Evolutionary conservation across 2,888 invertebrate genomes (phyloP).

Genomic region (Aleiodes alternator): DNA sequence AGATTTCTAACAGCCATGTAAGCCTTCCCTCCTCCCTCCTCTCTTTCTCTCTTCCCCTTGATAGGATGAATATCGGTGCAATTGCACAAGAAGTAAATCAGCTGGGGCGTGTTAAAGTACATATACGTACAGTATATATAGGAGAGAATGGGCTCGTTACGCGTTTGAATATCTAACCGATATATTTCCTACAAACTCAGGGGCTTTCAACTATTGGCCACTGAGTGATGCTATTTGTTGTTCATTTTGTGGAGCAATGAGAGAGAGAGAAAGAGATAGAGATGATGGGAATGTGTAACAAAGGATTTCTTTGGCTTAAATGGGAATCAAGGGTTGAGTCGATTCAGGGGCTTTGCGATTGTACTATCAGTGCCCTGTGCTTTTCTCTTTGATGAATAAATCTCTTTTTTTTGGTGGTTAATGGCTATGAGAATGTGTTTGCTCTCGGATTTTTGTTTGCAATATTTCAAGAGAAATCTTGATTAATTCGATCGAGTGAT

Average conservation of each 20-base stretch:
- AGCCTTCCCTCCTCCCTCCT: neutral
- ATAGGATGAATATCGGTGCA: slow-evolving; percentile 50
- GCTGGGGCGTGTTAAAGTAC: slow-evolving; percentile 49
- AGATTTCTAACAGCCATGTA: slow-evolving; percentile 42
- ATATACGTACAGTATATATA: neutral
- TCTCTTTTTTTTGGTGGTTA: too few species aligned
- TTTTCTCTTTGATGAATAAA: too few species aligned
- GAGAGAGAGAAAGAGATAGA: neutral
- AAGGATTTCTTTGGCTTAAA: slow-evolving; percentile 23
- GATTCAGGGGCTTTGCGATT: neutral
- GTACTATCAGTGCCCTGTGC: neutral
- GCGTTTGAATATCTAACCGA: slow-evolving; percentile 44
- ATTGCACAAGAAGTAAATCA: slow-evolving; percentile 53
- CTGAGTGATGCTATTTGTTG: slow-evolving; percentile 11
- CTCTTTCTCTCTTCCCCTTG: neutral
- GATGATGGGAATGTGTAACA: slow-evolving; percentile 5
- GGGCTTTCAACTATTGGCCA: slow-evolving; percentile 10
- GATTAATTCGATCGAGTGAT: too few species aligned
- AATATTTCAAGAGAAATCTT: too few species aligned
- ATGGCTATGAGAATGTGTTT: too few species aligned
- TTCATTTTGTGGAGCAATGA: slow-evolving; percentile 30
- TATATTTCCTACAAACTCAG: slow-evolving; percentile 9
- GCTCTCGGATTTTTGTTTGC: too few species aligned
- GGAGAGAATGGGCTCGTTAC: slow-evolving; percentile 46
- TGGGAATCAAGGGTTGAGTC: neutral